Conservation (phyloP, 2,113 vertebrate species). For the Lanius ludovicianus region DNA sequence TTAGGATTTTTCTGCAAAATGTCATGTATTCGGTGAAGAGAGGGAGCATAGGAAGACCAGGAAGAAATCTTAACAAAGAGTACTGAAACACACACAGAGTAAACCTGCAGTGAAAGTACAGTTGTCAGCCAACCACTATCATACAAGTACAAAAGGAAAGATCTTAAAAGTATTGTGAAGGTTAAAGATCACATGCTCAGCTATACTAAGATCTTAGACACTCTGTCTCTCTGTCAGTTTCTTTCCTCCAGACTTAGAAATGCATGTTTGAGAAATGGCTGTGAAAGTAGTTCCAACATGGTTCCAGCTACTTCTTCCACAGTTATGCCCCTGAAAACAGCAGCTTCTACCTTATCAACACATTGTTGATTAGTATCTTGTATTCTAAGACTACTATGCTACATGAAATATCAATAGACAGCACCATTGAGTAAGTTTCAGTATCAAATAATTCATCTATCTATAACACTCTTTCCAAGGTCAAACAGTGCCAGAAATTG, state of each 20-base stretch:
- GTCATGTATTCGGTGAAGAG: neutral
- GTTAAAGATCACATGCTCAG: neutral
- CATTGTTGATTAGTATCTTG: neutral
- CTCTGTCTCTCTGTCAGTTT: neutral
- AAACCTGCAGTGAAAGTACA: neutral
- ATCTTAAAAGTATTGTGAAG: neutral
- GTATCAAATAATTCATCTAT: neutral
- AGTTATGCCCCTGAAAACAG: neutral
- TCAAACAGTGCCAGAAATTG: neutral
- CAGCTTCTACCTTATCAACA: neutral
- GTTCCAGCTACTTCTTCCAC: neutral
- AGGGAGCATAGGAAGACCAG: neutral
- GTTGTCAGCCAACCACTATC: neutral
- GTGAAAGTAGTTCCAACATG: neutral
- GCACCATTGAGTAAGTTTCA: neutral
- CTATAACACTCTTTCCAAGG: neutral
- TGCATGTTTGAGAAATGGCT: neutral
- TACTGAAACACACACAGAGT: neutral
- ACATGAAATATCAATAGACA: neutral
- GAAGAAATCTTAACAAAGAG: neutral
- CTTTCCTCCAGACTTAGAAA: neutral
- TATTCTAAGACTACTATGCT: neutral
- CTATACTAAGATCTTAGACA: neutral
- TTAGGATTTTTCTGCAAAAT: neutral
- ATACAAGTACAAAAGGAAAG: neutral